Evolutionary conservation across 2,113 vertebrate genomes (phyloP).

Genomic region (Cardinalis cardinalis): DNA sequence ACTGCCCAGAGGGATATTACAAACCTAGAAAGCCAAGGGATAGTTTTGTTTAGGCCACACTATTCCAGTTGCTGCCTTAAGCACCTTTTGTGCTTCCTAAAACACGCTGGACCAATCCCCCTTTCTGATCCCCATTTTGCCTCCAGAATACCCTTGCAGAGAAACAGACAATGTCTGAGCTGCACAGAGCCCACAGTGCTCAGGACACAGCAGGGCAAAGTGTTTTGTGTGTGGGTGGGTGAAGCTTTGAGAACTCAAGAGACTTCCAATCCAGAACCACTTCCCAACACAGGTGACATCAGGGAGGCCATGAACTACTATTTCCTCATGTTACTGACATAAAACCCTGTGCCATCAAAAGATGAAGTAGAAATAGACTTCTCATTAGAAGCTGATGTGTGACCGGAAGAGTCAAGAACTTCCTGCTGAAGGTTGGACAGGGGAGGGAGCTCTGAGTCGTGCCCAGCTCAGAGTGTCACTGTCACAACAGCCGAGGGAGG

Average conservation of each 20-base stretch:
- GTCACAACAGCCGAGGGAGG: background rate
- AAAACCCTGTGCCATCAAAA: background rate
- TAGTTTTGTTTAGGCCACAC: background rate
- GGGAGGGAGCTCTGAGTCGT: background rate
- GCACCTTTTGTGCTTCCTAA: rapidly evolving
- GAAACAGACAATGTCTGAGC: background rate
- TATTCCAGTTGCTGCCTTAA: background rate
- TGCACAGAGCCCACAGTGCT: background rate
- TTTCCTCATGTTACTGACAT: background rate
- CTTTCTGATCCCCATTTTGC: background rate
- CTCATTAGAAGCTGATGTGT: background rate
- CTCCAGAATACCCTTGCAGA: background rate
- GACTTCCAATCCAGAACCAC: background rate
- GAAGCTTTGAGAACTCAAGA: background rate
- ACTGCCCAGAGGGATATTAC: background rate
- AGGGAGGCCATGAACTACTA: rapidly evolving
- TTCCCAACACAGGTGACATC: background rate
- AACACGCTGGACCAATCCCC: background rate
- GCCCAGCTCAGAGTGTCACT: background rate
- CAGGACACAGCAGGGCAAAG: background rate
- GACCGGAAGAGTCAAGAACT: background rate
- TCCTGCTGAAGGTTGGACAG: background rate
- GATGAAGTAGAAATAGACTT: background rate
- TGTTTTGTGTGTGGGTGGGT: background rate
- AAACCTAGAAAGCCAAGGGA: background rate